Base-by-base conservation (phyloP, 2,797 vertebrate species). In the Hoplostethus mediterraneus region DNA sequence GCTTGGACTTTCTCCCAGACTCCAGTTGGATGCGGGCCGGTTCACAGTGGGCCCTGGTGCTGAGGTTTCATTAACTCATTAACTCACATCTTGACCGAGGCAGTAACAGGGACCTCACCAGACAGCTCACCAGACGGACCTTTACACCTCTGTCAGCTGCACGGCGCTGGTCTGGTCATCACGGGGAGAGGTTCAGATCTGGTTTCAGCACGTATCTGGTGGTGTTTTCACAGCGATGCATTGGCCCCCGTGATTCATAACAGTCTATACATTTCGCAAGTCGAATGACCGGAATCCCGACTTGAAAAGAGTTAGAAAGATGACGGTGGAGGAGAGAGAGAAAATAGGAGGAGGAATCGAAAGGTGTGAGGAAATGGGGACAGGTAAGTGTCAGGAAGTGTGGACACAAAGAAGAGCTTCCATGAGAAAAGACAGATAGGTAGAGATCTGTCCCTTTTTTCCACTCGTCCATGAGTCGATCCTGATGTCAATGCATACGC, bases 1-100 rank as follows among this genome's bases (percentile, higher is more conserved):
- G 66, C 72, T 81, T 89, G 83, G 80, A 83, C 58, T 49, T 65
- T 31, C 66, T 86, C 77, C 74, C 73, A 55, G 76, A 58, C 63
- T 73, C 71, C 62, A 80, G 69, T 73, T 55, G 67, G 56, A 25
- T 28, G 10, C 12, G 1, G 2, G 58, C 4, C 12, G 44, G 61
- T 57, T 87, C 78, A 70, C 63, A 84, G 76, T 30, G 48, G 80
- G 83, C 83, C 71, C 49, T 33, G 56, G 28, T 68, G 66, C 78
- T 70, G 5, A 36, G 42, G 56, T 78, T 87, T 87, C 77, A 83
- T 87, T 78, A 83, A 82, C 75, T 71, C 49, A 55, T 21, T 21
- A 21, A 21, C 21, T 21, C 21, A 21, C 63, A 69, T 83, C 60
- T 30, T 60, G 67, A 77, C 57, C 75, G 69, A 68, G 47, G 12